A percentile compares a stretch with the other conserved stretches of the same genome.
These are phyloP conservation scores for Leptatherina wallacei DNA, from an alignment of 2,797 vertebrate species.

Conservation along the genomic window DNA sequence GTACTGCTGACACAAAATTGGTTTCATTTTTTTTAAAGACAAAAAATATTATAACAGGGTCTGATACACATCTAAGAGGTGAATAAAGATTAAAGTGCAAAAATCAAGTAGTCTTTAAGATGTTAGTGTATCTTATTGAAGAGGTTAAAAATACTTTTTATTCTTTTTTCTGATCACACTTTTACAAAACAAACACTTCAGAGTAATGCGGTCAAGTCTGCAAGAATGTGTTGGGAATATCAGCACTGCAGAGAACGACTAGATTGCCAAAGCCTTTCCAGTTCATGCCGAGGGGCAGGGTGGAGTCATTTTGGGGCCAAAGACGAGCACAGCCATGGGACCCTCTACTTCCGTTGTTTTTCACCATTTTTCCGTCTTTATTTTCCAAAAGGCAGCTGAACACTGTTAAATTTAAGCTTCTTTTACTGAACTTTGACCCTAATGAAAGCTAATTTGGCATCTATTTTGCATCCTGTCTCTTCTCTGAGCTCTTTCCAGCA, in stretches of 20 bases:
- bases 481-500: too few species aligned
- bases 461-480: too few species aligned
- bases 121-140: not conserved
- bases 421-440: too few species aligned
- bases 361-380: too few species aligned
- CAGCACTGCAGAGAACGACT: not conserved
- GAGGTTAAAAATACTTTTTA: not conserved
- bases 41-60: slow-evolving; percentile 3
- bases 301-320: too few species aligned
- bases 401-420: too few species aligned
- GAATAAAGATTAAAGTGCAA: not conserved
- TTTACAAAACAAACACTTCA: not conserved
- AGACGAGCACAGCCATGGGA: too few species aligned
- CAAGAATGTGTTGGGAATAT: not conserved
- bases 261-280: not conserved
- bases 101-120: not conserved
- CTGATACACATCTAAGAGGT: not conserved
- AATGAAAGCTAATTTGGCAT: too few species aligned
- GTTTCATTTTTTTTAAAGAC: slow-evolving; percentile 11
- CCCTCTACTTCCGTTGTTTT: too few species aligned
- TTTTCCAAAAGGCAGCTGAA: too few species aligned
- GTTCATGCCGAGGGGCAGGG: not conserved
- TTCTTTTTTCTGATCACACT: not conserved
- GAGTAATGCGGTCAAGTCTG: not conserved
- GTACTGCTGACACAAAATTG: slow-evolving; percentile 33